Base-by-base conservation (phyloP, 2,113 vertebrate species). In the Pholis gunnellus region DNA sequence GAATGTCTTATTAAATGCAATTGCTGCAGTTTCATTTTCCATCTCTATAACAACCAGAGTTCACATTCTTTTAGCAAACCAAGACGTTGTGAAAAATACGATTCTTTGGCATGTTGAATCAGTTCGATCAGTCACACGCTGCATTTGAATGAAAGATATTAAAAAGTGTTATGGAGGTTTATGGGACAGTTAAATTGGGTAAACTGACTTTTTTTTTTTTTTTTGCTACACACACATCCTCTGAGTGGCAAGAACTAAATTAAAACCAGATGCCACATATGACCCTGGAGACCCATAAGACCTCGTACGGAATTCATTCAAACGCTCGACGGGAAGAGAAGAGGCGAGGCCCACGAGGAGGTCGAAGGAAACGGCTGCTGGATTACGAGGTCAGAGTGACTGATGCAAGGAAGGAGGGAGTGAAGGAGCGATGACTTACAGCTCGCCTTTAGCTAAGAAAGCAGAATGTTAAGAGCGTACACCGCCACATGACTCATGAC, bases 401-500 rank as follows among this genome's bases (percentile, higher is more conserved):
- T n/a, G 75, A 86, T 72, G 56, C 38, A 61, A 61, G 13, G 48
- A 46, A 25, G 59, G 56, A 13, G 7, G 40, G 59, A 78, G 44
- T 31, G 57, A 83, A 79, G 52, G 71, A 72, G 56, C 2, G 11
- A n/a, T 78, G 78, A 86, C 59, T 79, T 83, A 79, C 44, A 72
- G 69, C 80, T 59, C 27, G 71, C 73, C 66, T 78, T 84, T 50
- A 77, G 87, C 86, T 67, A 78, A 71, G 73, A 82, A 81, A 70
- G 75, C 60, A 75, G 42, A 81, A 79, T 77, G 65, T 86, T 64
- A 57, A n/a, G 29, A 31, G 79, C 73, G 31, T 60, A 83, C 74
- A 29, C 52, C 27, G 76, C 68, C 77, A 75, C 74, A 82, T 78
- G 82, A 86, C 81, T 86, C 74, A 82, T 78, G 82, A 86, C 81